Evolutionary conservation across 2,888 invertebrate genomes (phyloP), one percentile per base, ranked within the genome.

Genomic region (Cepaea hortensis): DNA sequence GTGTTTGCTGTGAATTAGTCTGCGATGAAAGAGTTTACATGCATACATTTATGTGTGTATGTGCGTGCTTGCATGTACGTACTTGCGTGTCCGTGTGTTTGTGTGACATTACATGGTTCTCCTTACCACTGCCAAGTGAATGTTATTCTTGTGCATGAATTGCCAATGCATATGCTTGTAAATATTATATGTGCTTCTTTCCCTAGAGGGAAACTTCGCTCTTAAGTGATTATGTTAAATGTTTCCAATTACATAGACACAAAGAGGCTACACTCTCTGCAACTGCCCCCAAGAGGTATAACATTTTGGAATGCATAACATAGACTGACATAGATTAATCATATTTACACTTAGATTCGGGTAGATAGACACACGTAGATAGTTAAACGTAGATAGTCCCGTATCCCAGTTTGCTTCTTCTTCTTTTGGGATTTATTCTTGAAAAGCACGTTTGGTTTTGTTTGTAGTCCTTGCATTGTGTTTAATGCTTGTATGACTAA

Each of bases 231-330:
- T 48, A 13, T 73, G 18, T 75, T 75, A 46, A 75, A 75, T 75
- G 6, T 75, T 75, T 75, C 50, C 75, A 13, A 48, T 75, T 48
- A 20, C 75, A 75, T 75, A 75, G 75, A 75, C 75, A 75, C 13
- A 50, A 50, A 75, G 75, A 75, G 48, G 0, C 75, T 3, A 20
- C 75, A 13, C 48, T 75, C 15, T 75, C 75, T 9, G 11, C 55
- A 11, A 9, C 55, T 9, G 7, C 50, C 48, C 48, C 48, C 75
- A 75, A 75, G 75, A 75, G 75, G 75, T 75, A 75, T 75, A 9
- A 20, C 18, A 48, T 20, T 6, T 50, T 46, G 75, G 75, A 75
- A 18, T 23, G 72, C n/a, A 6, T 4, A 46, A 73, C 73, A 4
- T 73, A 73, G 35, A 73, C 15, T 46, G 13, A 73, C 73, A 73